Conservation (phyloP, 2,113 vertebrate genomes). For the Catharus minimus region DNA sequence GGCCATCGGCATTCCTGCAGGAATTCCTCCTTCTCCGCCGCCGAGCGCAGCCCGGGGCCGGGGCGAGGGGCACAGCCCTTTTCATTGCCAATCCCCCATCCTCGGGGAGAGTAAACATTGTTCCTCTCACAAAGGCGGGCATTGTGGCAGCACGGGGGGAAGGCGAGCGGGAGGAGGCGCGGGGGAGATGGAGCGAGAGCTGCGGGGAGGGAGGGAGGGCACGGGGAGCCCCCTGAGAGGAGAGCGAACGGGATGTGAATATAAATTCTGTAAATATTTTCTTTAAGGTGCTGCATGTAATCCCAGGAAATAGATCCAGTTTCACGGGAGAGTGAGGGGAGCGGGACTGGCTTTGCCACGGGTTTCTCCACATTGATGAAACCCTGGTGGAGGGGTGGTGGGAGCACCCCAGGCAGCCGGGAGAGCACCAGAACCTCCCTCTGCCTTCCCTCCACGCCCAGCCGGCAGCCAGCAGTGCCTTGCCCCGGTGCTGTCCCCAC, state of each 20-base stretch:
- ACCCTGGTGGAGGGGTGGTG: not conserved
- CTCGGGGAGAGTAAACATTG: constrained; percentile 54
- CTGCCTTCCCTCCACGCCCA: not conserved
- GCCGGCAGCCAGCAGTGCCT: not conserved
- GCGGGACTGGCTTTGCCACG: fast-evolving
- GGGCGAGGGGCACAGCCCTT: not conserved
- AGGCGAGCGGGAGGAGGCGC: not conserved
- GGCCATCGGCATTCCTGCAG: constrained; percentile 7
- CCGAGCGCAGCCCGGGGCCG: not conserved
- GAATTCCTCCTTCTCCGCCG: constrained; percentile 24
- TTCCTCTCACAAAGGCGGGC: constrained; percentile 54
- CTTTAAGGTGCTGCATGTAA: constrained; percentile 55
- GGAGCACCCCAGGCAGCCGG: not conserved
- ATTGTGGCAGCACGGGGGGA: constrained; percentile 42
- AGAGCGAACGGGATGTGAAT: constrained; percentile 62
- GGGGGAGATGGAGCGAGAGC: not conserved
- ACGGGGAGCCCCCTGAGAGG: constrained; percentile 17
- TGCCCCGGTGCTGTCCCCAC: not conserved
- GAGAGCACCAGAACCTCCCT: not conserved
- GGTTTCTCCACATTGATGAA: not conserved
- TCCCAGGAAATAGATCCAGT: constrained; percentile 61
- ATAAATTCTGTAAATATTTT: constrained; percentile 72
- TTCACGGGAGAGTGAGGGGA: not conserved
- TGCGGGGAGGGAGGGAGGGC: constrained; percentile 2
- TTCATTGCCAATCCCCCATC: constrained; percentile 25